Evolutionary conservation across 2,888 invertebrate species (phyloP).

Genomic region (Crocallis elinguaria): DNA sequence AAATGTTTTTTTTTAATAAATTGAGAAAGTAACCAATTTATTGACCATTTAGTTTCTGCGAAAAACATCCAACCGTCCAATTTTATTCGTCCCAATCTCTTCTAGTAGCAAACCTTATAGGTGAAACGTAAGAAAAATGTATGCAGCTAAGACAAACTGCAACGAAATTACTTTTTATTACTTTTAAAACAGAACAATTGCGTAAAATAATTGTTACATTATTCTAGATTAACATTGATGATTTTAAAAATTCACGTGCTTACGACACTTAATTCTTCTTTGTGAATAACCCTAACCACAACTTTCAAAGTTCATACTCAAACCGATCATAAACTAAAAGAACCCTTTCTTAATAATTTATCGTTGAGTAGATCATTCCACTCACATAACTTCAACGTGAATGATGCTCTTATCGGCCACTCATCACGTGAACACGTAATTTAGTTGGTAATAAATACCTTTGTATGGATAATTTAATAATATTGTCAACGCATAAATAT

Average conservation of each 20-base stretch:
- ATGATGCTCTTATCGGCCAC: constrained; percentile 21
- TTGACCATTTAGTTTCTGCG: too few species aligned
- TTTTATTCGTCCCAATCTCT: too few species aligned
- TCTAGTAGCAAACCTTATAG: too few species aligned
- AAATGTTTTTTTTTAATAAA: too few species aligned
- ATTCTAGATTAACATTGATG: constrained; percentile 1
- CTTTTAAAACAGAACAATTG: too few species aligned
- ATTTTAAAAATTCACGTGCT: constrained; percentile 1
- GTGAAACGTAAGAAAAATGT: too few species aligned
- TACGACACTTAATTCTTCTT: constrained; percentile 1
- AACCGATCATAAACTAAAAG: constrained; percentile 10
- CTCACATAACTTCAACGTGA: constrained; percentile 11
- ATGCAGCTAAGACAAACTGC: too few species aligned
- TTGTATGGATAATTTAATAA: constrained; percentile 31
- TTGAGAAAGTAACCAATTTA: too few species aligned
- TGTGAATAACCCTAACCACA: constrained; percentile 1
- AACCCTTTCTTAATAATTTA: constrained; percentile 2
- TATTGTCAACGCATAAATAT: constrained; percentile 31
- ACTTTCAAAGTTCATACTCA: constrained; percentile 12
- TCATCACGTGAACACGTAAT: constrained; percentile 24
- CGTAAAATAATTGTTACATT: too few species aligned
- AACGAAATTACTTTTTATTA: too few species aligned
- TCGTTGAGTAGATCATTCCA: background rate
- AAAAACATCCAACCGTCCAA: too few species aligned
- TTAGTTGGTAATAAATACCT: constrained; percentile 34